A percentile compares a stretch with the other conserved stretches of the same genome.
Evolutionary conservation across 2,797 vertebrate genomes (phyloP).

Genomic region (Sebastes glaucus): DNA sequence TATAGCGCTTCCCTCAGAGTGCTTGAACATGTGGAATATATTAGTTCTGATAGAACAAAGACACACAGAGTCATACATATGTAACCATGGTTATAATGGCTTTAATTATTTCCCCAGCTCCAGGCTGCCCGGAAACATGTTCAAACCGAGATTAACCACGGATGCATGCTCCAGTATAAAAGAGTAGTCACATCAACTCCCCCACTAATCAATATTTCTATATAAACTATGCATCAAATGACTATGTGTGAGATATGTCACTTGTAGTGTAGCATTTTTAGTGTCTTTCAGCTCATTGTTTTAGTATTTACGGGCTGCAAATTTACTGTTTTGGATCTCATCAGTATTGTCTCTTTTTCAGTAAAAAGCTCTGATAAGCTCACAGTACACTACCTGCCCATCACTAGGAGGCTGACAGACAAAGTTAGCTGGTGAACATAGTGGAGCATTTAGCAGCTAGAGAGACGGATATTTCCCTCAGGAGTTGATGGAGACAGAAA

Average conservation of each 20-base stretch:
- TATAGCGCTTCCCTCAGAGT: neutral
- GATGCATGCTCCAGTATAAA: neutral
- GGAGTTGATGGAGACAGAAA: neutral
- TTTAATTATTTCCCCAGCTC: neutral
- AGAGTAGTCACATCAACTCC: neutral
- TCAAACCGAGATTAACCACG: neutral
- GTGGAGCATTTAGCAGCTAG: neutral
- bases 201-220: neutral
- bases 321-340: neutral
- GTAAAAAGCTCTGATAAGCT: neutral
- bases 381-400: neutral
- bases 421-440: neutral
- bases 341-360: neutral
- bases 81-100: constrained; percentile 3
- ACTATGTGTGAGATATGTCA: neutral
- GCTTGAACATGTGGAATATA: neutral
- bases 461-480: neutral
- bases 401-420: neutral
- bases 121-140: neutral
- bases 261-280: neutral
- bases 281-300: neutral
- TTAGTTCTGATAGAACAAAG: constrained; percentile 3
- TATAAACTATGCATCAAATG: neutral
- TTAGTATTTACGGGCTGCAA: neutral
- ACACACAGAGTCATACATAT: neutral